Percentiles rank a stretch among this genome's conserved stretches.
phyloP scores from a whole-genome alignment of 2,888 invertebrate species.

The Lampropteryx suffumata region DNA sequence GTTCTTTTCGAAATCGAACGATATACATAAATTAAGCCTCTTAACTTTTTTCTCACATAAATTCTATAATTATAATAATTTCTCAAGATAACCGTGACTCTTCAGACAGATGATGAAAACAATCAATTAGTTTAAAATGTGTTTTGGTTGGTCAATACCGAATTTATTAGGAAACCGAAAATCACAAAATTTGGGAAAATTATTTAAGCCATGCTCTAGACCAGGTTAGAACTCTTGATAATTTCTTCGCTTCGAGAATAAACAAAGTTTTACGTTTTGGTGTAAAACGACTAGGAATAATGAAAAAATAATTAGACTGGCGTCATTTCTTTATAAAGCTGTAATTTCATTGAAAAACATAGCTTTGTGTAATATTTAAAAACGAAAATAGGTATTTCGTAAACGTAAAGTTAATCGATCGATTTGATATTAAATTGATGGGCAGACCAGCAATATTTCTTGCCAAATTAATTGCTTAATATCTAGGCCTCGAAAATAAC shows the following conservation, averaged over 20 bases:
- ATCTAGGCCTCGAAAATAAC: constrained; percentile 1
- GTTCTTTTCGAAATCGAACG: constrained; percentile 31
- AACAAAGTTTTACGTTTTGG: too few species aligned
- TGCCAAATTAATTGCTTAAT: constrained; percentile 13
- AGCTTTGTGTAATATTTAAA: background rate
- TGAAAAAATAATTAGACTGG: too few species aligned
- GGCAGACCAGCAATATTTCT: constrained; percentile 7
- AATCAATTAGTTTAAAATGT: constrained; percentile 11
- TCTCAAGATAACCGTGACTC: constrained; percentile 18
- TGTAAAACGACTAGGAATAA: too few species aligned
- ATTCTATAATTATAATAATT: constrained; percentile 13
- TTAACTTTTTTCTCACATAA: constrained; percentile 15
- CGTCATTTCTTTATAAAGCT: too few species aligned
- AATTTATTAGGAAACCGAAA: too few species aligned
- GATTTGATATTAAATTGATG: background rate
- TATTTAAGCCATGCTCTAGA: too few species aligned
- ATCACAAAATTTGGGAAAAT: too few species aligned
- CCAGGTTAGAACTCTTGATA: too few species aligned
- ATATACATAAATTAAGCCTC: constrained; percentile 31
- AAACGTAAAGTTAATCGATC: too few species aligned
- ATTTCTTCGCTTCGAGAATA: too few species aligned
- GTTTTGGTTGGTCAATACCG: background rate
- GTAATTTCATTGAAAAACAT: too few species aligned
- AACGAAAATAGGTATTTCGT: background rate
- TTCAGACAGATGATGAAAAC: constrained; percentile 13